phyloP scores from a whole-genome alignment of 2,888 invertebrate species.

The Drosophila meridionalis region DNA sequence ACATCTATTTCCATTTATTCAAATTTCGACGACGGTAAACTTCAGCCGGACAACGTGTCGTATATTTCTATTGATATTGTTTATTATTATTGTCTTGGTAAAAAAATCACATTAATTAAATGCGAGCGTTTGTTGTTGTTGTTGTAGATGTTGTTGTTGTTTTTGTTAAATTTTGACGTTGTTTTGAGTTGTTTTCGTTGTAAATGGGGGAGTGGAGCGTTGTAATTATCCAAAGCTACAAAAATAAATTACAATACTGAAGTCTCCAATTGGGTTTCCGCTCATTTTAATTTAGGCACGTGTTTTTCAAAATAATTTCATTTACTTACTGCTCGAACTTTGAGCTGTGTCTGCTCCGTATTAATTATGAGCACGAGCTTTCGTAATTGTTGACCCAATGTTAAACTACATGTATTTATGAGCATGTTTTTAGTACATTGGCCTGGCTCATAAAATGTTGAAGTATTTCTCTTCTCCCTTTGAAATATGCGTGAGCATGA shows the following conservation, averaged over 20 bases:
- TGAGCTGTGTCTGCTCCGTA: background rate
- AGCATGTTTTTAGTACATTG: slow-evolving; percentile 39
- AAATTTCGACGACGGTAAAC: slow-evolving; percentile 49
- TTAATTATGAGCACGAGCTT: slow-evolving; percentile 31
- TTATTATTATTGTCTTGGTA: slow-evolving; percentile 32
- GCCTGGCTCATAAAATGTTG: slow-evolving; percentile 30
- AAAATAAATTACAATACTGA: slow-evolving; percentile 30
- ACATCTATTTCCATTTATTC: slow-evolving; percentile 68
- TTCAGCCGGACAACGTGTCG: slow-evolving; percentile 28
- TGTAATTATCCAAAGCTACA: slow-evolving; percentile 22
- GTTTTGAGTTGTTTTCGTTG: slow-evolving; percentile 41
- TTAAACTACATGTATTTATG: slow-evolving; percentile 51
- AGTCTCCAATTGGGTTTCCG: slow-evolving; percentile 27
- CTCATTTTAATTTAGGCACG: slow-evolving; percentile 21
- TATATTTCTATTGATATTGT: slow-evolving; percentile 48
- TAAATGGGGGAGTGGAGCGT: slow-evolving; percentile 29
- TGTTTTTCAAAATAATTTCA: slow-evolving; percentile 22
- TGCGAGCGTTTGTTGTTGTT: slow-evolving; percentile 23
- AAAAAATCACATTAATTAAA: slow-evolving; percentile 68
- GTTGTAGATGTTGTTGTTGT: slow-evolving; percentile 26
- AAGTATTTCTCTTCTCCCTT: slow-evolving; percentile 21
- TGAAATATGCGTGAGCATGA: slow-evolving; percentile 33
- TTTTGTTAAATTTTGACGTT: slow-evolving; percentile 45
- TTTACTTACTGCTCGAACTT: slow-evolving; percentile 29
- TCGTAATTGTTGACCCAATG: slow-evolving; percentile 43